These are phyloP conservation scores for Pampus argenteus DNA, from an alignment of 2,797 vertebrate genomes.

Conservation along the genomic window DNA sequence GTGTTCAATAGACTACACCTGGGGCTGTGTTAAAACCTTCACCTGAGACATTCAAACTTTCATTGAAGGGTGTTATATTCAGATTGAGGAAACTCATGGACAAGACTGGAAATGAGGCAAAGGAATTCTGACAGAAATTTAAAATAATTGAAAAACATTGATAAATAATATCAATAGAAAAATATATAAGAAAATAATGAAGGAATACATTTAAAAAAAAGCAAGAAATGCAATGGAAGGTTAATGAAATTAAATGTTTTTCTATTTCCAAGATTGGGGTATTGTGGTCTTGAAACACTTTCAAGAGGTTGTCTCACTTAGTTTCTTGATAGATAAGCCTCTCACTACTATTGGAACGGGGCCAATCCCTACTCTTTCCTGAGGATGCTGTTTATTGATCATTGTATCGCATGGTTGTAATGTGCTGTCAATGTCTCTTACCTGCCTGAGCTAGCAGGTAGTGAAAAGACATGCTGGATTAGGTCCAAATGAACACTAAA, in stretches of 20 bases:
- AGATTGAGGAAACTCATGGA: constrained; percentile 24
- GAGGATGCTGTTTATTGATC: constrained; percentile 65
- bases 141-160: background rate
- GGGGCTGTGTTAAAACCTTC: constrained; percentile 77
- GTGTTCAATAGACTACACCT: constrained; percentile 83
- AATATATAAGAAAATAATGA: background rate
- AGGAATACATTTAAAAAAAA: constrained; percentile 21
- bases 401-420: constrained; percentile 63
- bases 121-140: constrained; percentile 6
- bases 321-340: constrained; percentile 48
- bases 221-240: constrained; percentile 22
- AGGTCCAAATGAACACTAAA: constrained; percentile 43
- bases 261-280: constrained; percentile 9
- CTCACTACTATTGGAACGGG: constrained; percentile 52
- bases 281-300: constrained; percentile 45
- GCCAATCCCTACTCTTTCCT: constrained; percentile 54
- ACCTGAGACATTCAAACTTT: constrained; percentile 66
- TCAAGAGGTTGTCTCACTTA: constrained; percentile 40
- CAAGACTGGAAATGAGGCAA: background rate
- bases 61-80: constrained; percentile 34
- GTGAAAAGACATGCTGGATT: constrained; percentile 33
- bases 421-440: constrained; percentile 65
- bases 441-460: constrained; percentile 47
- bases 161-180: no score
- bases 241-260: constrained; percentile 33